Conservation (phyloP, 1,140 invertebrate genomes). For the Drosophila bipectinata region DNA sequence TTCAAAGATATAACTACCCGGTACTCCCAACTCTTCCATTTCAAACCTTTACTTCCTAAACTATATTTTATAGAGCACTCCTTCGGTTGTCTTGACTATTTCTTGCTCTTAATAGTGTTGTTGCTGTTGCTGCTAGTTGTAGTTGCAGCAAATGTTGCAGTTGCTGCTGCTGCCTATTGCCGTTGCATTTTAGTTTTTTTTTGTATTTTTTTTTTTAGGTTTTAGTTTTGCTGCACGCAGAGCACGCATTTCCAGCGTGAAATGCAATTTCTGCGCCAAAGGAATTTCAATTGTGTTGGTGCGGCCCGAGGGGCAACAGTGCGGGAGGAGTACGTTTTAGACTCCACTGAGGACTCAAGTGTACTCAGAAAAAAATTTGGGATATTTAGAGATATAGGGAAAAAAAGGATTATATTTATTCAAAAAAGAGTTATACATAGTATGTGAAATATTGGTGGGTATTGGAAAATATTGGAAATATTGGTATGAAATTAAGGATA, state of each 20-base stretch:
- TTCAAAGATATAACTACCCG: too few species aligned
- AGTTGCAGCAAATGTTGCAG: constrained; percentile 43
- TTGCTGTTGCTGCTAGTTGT: constrained; percentile 25
- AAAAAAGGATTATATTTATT: too few species aligned
- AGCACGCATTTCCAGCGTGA: constrained; percentile 84
- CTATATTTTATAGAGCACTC: constrained; percentile 9
- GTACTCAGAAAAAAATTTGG: neutral
- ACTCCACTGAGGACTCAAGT: neutral
- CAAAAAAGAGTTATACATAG: too few species aligned
- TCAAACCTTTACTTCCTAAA: neutral
- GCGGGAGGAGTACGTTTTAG: constrained; percentile 13
- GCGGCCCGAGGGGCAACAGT: constrained; percentile 43
- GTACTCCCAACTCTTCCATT: too few species aligned
- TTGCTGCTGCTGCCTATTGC: constrained; percentile 26
- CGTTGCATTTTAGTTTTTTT: constrained; percentile 49
- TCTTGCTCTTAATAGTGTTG: constrained; percentile 24
- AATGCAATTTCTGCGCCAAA: constrained; percentile 83
- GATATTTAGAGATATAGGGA: neutral
- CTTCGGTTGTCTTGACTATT: constrained; percentile 6
- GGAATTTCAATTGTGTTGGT: constrained; percentile 83
- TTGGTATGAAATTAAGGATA: too few species aligned
- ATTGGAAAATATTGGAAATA: too few species aligned
- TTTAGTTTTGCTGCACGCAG: constrained; percentile 73
- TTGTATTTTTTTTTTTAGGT: neutral
- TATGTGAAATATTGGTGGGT: too few species aligned